These are phyloP conservation scores for Sebastes nivosus DNA, from an alignment of 2,797 vertebrate species.

Conservation along the genomic window DNA sequence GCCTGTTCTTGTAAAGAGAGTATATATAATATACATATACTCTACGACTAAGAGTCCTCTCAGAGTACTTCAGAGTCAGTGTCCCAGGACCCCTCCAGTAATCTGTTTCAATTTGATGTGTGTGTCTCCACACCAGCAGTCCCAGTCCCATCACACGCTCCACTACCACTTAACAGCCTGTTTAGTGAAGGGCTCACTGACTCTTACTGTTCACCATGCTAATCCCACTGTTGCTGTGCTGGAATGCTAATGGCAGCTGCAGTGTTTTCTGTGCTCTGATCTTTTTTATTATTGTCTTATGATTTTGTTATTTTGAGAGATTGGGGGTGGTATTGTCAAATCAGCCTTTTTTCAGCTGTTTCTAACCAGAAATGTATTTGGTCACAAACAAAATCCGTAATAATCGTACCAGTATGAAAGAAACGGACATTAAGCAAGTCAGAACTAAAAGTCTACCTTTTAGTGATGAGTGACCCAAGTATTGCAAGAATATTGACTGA, in stretches of 20 bases:
- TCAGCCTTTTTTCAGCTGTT: background rate
- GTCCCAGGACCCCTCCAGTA: slow-evolving; percentile 64
- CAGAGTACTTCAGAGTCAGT: slow-evolving; percentile 51
- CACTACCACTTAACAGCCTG: slow-evolving; percentile 60
- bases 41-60: slow-evolving; percentile 31
- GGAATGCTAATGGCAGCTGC: slow-evolving; percentile 52
- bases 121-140: slow-evolving; percentile 57
- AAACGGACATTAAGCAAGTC: background rate
- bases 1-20: background rate
- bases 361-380: background rate
- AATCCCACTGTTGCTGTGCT: slow-evolving; percentile 52
- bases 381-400: background rate
- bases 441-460: background rate
- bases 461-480: background rate
- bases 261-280: slow-evolving; percentile 16
- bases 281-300: background rate
- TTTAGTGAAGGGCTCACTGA: slow-evolving; percentile 59
- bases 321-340: background rate
- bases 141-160: slow-evolving; percentile 67
- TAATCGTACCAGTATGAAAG: background rate
- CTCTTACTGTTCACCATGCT: slow-evolving; percentile 53
- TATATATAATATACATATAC: background rate
- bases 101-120: slow-evolving; percentile 74
- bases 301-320: slow-evolving; percentile 1
- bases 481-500: background rate